phyloP scores from a whole-genome alignment of 2,888 invertebrate species.

The Physocephala rufipes region DNA sequence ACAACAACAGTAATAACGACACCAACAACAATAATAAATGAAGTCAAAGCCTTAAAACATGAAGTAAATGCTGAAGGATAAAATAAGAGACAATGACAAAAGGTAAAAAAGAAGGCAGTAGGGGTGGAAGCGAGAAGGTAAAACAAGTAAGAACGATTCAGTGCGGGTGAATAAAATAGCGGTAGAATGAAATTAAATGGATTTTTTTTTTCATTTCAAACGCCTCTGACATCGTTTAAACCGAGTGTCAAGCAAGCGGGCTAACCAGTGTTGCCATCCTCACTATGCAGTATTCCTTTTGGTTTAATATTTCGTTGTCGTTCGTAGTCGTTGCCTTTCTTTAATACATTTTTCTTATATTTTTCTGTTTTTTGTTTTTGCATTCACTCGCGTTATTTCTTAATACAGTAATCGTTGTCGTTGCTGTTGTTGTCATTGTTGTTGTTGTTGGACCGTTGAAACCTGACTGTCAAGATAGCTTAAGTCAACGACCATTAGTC shows the following conservation, averaged over 20 bases:
- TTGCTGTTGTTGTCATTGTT: background rate
- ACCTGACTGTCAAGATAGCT: background rate
- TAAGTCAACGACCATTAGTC: slow-evolving; percentile 27
- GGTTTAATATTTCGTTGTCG: too few relatives aligned
- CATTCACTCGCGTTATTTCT: background rate
- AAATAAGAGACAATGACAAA: too few relatives aligned
- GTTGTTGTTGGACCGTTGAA: background rate
- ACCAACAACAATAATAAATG: slow-evolving; percentile 6
- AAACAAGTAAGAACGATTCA: too few relatives aligned
- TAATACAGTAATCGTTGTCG: background rate
- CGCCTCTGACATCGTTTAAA: slow-evolving; percentile 31
- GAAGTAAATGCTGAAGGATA: background rate
- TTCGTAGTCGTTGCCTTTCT: background rate
- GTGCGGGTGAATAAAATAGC: background rate
- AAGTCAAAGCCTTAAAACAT: background rate
- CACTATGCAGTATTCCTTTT: background rate
- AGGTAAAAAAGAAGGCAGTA: too few relatives aligned
- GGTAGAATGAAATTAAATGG: slow-evolving; percentile 15
- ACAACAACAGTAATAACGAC: background rate
- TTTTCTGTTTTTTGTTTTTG: background rate
- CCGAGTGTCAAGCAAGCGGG: slow-evolving; percentile 18
- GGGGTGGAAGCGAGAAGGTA: too few relatives aligned
- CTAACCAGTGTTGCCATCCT: slow-evolving; percentile 15
- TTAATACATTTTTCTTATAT: background rate
- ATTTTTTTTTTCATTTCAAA: slow-evolving; percentile 22